Percentiles rank a stretch among this genome's conserved stretches.
phyloP scores from a whole-genome alignment of 1,140 invertebrate species.

The Cydia splendana region DNA sequence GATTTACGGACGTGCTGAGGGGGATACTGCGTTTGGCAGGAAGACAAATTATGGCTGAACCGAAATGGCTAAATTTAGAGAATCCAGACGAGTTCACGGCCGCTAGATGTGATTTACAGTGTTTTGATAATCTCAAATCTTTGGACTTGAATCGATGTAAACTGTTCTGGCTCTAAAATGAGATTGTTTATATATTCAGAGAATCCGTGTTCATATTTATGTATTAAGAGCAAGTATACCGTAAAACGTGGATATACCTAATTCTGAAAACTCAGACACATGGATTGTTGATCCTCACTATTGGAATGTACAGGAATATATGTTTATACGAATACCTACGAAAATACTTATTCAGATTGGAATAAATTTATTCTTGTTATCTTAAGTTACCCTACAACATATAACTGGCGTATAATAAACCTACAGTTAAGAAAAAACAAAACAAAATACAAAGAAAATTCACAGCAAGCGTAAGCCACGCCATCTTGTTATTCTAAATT shows the following conservation, averaged over 20 bases:
- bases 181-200: neutral
- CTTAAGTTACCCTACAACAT: no score
- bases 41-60: slow-evolving; percentile 30
- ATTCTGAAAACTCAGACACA: no score
- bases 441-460: neutral
- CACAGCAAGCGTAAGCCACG: neutral
- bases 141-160: neutral
- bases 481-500: neutral
- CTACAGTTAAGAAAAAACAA: neutral
- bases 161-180: neutral
- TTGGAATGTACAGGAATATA: no score
- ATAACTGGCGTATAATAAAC: no score
- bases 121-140: slow-evolving; percentile 14
- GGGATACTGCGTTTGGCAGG: slow-evolving; percentile 24
- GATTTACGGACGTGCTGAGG: neutral
- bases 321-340: no score
- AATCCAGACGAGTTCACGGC: slow-evolving; percentile 27
- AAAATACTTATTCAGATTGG: no score
- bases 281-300: no score
- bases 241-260: no score
- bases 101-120: slow-evolving; percentile 20
- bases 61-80: slow-evolving; percentile 22
- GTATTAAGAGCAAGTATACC: neutral
- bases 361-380: no score
- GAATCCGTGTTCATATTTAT: neutral